These are phyloP conservation scores for Scomber japonicus DNA, from an alignment of 2,113 vertebrate genomes.

Conservation along the genomic window DNA sequence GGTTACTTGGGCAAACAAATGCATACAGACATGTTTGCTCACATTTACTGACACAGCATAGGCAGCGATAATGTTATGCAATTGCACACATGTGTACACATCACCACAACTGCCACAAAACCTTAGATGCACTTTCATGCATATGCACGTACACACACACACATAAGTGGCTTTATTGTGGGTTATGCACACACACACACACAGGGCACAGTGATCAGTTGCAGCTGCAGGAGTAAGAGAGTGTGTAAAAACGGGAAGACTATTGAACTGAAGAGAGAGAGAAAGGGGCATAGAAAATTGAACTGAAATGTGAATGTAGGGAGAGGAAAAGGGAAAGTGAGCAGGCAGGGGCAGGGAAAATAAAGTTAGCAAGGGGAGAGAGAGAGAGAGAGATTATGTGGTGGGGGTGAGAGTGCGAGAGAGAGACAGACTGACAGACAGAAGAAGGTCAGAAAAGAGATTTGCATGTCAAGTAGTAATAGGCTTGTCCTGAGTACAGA, in stretches of 20 bases:
- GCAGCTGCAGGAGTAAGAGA: conserved; percentile 52
- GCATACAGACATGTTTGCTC: not conserved
- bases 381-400: conserved; percentile 53
- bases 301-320: conserved; percentile 51
- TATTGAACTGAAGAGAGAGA: conserved; percentile 37
- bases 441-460: conserved; percentile 78
- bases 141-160: conserved; percentile 17
- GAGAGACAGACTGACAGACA: conserved; percentile 68
- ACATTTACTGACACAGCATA: conserved; percentile 10
- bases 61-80: conserved; percentile 30
- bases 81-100: not conserved
- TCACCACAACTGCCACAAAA: not conserved
- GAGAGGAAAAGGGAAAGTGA: conserved; percentile 37
- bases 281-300: conserved; percentile 46
- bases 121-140: not conserved
- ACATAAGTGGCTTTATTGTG: not conserved
- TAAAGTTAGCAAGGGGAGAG: conserved; percentile 32
- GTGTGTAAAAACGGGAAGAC: conserved; percentile 7
- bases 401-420: conserved; percentile 8
- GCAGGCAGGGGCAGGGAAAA: conserved; percentile 21
- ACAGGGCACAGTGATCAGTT: conserved; percentile 13
- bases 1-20: conserved; percentile 41
- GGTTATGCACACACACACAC: not conserved
- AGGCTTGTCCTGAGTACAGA: conserved; percentile 71
- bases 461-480: conserved; percentile 81